These are phyloP conservation scores for Oncorhynchus tshawytscha DNA, from an alignment of 2,113 vertebrate species.

Conservation along the genomic window DNA sequence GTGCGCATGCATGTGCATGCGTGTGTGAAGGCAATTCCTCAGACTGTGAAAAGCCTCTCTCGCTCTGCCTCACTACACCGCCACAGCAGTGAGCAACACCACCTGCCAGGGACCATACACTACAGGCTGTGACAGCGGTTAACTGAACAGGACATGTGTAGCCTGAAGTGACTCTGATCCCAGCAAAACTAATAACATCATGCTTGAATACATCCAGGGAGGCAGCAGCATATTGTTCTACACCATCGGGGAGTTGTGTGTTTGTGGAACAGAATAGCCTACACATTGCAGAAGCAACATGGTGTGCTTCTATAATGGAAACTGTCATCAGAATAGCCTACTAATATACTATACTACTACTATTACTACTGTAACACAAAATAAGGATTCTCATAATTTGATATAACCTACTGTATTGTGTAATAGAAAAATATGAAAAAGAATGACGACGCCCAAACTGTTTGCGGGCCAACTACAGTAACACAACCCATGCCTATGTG, in stretches of 20 bases:
- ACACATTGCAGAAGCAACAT: too few relatives aligned
- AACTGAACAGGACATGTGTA: constrained; percentile 63
- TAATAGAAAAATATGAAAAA: too few relatives aligned
- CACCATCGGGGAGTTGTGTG: constrained; percentile 32
- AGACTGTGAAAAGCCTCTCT: background rate
- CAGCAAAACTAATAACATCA: constrained; percentile 65
- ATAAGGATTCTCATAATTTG: too few relatives aligned
- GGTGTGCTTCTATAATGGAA: too few relatives aligned
- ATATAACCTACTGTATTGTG: too few relatives aligned
- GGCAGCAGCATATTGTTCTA: constrained; percentile 34
- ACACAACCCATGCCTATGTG: too few relatives aligned
- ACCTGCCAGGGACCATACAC: constrained; percentile 54
- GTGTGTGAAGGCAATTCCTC: background rate
- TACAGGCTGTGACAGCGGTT: constrained; percentile 48
- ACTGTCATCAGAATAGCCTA: too few relatives aligned
- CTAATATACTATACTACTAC: too few relatives aligned
- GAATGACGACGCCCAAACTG: too few relatives aligned
- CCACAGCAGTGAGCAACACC: constrained; percentile 33
- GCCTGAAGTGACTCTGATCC: constrained; percentile 64
- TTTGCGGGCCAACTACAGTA: too few relatives aligned
- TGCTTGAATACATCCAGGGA: constrained; percentile 54
- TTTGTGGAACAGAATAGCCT: constrained; percentile 18
- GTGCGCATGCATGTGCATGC: too few relatives aligned
- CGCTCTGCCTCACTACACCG: background rate
- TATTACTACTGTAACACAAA: too few relatives aligned